Conservation (phyloP, 2,888 invertebrate genomes). For the Argynnis bischoffii region DNA sequence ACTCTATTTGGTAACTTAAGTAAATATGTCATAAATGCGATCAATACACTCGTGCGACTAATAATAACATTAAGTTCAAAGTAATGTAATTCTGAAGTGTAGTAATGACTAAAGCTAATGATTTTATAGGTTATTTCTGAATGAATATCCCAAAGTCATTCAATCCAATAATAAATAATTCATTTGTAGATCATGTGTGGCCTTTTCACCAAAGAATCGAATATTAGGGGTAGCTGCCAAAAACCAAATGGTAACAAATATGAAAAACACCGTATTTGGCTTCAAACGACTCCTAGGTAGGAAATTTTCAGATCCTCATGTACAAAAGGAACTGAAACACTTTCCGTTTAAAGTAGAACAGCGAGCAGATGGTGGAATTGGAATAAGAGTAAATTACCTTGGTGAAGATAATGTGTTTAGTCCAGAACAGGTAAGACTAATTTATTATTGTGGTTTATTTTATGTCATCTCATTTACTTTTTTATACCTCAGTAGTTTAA, state of each 20-base stretch:
- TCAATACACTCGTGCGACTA: too few species aligned
- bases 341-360: conserved; percentile 91
- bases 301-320: conserved; percentile 93
- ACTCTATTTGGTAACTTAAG: too few species aligned
- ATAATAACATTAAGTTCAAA: too few species aligned
- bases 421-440: conserved; percentile 88
- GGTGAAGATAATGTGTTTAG: conserved; percentile 92
- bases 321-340: conserved; percentile 90
- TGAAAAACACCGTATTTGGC: conserved; percentile 97
- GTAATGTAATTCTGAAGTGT: not conserved
- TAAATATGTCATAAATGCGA: too few species aligned
- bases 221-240: conserved; percentile 98
- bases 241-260: conserved; percentile 97
- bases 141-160: conserved; percentile 19
- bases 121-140: conserved; percentile 18
- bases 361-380: conserved; percentile 90
- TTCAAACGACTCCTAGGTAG: conserved; percentile 97
- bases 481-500: too few species aligned
- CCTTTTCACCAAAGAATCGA: conserved; percentile 95
- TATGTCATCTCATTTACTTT: too few species aligned
- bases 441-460: too few species aligned
- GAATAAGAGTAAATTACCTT: conserved; percentile 94
- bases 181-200: conserved; percentile 93
- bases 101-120: not conserved
- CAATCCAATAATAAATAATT: not conserved